These are phyloP conservation scores for Gallinago paraguaiae DNA, from an alignment of 2,113 vertebrate species.

Conservation along the genomic window DNA sequence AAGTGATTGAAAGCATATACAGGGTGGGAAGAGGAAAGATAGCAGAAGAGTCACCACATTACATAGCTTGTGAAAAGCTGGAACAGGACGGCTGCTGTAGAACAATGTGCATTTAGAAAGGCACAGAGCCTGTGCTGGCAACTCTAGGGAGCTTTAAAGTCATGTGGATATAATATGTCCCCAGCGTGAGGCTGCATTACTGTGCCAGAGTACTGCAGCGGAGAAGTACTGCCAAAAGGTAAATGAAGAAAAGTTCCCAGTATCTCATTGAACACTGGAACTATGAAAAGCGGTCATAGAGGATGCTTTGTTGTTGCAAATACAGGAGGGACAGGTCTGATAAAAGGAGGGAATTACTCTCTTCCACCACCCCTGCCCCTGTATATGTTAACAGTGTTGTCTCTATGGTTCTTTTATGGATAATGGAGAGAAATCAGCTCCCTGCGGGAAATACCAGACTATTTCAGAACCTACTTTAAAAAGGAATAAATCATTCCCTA, in stretches of 20 bases:
- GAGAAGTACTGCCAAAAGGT: neutral
- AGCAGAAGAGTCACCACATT: neutral
- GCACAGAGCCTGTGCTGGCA: neutral
- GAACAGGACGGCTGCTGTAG: neutral
- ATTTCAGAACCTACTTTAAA: neutral
- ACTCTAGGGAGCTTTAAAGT: neutral
- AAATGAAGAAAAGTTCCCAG: neutral
- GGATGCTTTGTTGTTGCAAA: neutral
- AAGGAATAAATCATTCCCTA: neutral
- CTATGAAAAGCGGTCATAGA: neutral
- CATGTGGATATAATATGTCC: neutral
- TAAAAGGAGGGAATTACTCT: neutral
- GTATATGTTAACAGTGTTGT: neutral
- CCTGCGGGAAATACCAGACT: neutral
- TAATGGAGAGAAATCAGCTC: neutral
- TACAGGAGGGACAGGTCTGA: neutral
- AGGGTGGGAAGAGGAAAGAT: neutral
- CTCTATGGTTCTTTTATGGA: neutral
- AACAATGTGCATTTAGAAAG: constrained; percentile 30
- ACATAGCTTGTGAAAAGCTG: constrained; percentile 13
- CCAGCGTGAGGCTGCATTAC: neutral
- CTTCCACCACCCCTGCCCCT: neutral
- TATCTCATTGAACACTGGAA: neutral
- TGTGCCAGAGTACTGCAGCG: neutral
- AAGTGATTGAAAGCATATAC: neutral